Evolutionary conservation across 2,113 vertebrate species (phyloP), one percentile per base, ranked within the genome.

Genomic region (Pandion haliaetus): DNA sequence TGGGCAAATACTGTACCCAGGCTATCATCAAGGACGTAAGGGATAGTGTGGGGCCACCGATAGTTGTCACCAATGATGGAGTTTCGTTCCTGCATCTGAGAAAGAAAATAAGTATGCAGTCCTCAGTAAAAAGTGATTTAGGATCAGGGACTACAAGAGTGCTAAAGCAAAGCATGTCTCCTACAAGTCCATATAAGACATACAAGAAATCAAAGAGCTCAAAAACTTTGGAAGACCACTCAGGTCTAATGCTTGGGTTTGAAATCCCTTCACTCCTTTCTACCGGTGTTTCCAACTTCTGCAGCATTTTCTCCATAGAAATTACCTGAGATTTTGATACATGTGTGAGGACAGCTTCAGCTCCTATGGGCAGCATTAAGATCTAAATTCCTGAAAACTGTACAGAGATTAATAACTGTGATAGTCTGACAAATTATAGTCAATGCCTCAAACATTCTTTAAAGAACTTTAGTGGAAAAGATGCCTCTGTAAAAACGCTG

Each of bases 1-100:
- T 57, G 57, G 29, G 57, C 31, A 67, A 67, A 88, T 97, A 98
- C 98, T 34, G 9, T 97, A 99, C 99, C 99, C 69, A 99, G 96
- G 88, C 98, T 99, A 81, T 99, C 98, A 38, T 99, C 99, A 83
- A 99, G 97, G 84, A 99, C 98, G 18, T 99, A 99, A 7, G 99
- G 99, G 69, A 99, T 96, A 3, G 97, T 98, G 14, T 94, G 98
- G 34, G 99, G 99, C 99, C 99, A 99, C 78, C 98, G 98, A 89
- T 99, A 99, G 7, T 92, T 28, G 18, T 99, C 98, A n/a, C 98
- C 99, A 72, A 99, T 98, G 63, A 99, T 98, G 59, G 99, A 99
- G 95, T 99, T 99, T n/a, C 98, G 98, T 38, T 91, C 97, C 96
- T 98, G 97, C 42, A 42, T 49, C 97, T 98, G 89, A 70, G 73